These are phyloP conservation scores for Nerophis lumbriciformis DNA, from an alignment of 2,113 vertebrate species.

Conservation along the genomic window DNA sequence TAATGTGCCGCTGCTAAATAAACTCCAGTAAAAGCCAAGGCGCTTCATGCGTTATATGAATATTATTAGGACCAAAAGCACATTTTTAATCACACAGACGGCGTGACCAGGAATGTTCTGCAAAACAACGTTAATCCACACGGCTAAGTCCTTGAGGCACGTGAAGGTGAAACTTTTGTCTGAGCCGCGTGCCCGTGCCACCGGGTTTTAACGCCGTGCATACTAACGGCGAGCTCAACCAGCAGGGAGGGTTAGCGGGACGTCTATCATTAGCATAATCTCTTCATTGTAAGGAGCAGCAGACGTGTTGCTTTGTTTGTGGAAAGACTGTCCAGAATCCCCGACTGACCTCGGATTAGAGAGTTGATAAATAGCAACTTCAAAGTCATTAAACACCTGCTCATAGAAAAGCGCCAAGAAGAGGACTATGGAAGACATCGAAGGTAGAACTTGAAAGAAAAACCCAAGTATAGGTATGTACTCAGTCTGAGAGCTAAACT, in stretches of 20 bases:
- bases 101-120: slow-evolving; percentile 15
- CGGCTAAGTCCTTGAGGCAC: slow-evolving; percentile 49
- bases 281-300: slow-evolving; percentile 68
- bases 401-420: slow-evolving; percentile 40
- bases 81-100: slow-evolving; percentile 11
- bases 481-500: too few species aligned
- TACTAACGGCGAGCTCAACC: slow-evolving; percentile 64
- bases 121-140: slow-evolving; percentile 26
- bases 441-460: too few species aligned
- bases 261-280: slow-evolving; percentile 62
- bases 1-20: slow-evolving; percentile 47
- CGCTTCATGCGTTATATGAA: slow-evolving; percentile 3
- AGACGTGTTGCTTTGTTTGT: slow-evolving; percentile 41
- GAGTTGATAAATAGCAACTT: slow-evolving; percentile 75
- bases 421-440: too few species aligned
- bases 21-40: slow-evolving; percentile 15
- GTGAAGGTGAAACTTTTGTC: slow-evolving; percentile 44
- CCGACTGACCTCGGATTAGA: slow-evolving; percentile 49
- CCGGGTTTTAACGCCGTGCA: slow-evolving; percentile 49
- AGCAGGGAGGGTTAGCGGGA: slow-evolving; percentile 38
- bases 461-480: too few species aligned
- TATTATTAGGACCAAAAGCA: slow-evolving; percentile 8
- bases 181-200: slow-evolving; percentile 54
- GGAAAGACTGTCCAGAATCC: slow-evolving; percentile 10
- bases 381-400: slow-evolving; percentile 73